Evolutionary conservation across 2,888 invertebrate genomes (phyloP), one percentile per base, ranked within the genome.

Genomic region (Acronicta psi): DNA sequence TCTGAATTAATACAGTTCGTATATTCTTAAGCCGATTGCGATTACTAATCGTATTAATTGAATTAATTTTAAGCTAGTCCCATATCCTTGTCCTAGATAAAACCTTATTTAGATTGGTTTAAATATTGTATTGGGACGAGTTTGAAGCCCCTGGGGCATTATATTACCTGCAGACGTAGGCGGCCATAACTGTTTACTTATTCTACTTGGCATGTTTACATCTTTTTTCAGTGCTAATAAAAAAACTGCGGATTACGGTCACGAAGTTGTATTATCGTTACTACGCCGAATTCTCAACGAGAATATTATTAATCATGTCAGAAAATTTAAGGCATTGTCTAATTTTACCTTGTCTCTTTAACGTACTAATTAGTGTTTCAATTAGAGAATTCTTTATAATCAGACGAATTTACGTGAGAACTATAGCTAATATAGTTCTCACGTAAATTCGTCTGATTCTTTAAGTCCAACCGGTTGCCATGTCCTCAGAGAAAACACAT

Each of bases 71-170:
- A 16, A 29, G 13, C 16, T 16, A 14, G 13, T 6, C n/a, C 20
- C 37, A 53, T 50, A 14, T 29, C 45, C 62, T 62, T 55, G 53
- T 70, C 40, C 31, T 14, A 29, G 17, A 23, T 59, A 16, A 53
- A 62, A 51, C 56, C 59, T 72, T 56, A 14, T 13, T 45, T 37
- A 47, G 20, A 49, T 68, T 31, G 54, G 46, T 47, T 65, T 52
- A 61, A 34, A 57, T 61, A 65, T 56, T 61, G 54, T 43, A 55
- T 23, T 69, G 37, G 16, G 23, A 55, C 53, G 52, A 68, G 64
- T 68, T 68, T 45, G 57, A 65, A 38, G 50, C 53, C 66, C 55
- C 44, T n/a, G 56, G 49, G 55, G 59, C 57, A 53, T 61, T 37
- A 69, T 38, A 25, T 29, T 29, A 29, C 29, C 23, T 49, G 59